Conservation (phyloP, 2,888 invertebrate species). For the Disparrhopalites patrizii region DNA sequence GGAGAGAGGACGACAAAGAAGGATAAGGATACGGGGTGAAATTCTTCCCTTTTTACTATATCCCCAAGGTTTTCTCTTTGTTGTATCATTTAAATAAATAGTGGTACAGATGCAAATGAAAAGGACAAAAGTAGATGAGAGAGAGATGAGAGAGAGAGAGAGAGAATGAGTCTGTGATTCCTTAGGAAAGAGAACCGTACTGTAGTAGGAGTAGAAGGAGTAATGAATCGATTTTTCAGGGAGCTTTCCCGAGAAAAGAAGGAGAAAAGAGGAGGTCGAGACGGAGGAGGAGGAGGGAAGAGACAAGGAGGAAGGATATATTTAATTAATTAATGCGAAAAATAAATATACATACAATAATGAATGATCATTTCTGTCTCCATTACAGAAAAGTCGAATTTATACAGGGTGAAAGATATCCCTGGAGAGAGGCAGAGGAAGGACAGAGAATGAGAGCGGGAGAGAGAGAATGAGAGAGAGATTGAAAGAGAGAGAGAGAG, state of each 20-base stretch:
- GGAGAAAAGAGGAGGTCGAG: neutral
- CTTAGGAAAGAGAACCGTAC: too few relatives aligned
- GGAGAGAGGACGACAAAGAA: too few relatives aligned
- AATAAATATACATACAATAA: conserved; percentile 7
- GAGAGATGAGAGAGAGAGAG: neutral
- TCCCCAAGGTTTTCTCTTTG: too few relatives aligned
- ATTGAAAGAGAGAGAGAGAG: conserved; percentile 2
- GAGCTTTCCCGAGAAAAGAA: neutral
- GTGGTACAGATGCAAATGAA: too few relatives aligned
- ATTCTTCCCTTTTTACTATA: too few relatives aligned
- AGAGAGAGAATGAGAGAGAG: conserved; percentile 5
- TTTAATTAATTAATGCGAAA: conserved; percentile 12
- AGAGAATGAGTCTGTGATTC: neutral
- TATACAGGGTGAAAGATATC: neutral
- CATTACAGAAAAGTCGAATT: neutral
- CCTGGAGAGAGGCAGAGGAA: conserved; percentile 1
- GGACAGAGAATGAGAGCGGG: neutral
- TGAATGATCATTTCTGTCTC: conserved; percentile 5
- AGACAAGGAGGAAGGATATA: neutral
- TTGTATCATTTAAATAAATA: too few relatives aligned
- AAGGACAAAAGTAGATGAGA: too few relatives aligned
- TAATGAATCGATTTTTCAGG: too few relatives aligned
- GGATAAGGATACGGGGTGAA: too few relatives aligned
- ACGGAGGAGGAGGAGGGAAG: neutral
- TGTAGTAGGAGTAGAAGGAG: too few relatives aligned